These are phyloP conservation scores for Tragopan temminckii DNA, from an alignment of 2,797 vertebrate species.

Conservation along the genomic window DNA sequence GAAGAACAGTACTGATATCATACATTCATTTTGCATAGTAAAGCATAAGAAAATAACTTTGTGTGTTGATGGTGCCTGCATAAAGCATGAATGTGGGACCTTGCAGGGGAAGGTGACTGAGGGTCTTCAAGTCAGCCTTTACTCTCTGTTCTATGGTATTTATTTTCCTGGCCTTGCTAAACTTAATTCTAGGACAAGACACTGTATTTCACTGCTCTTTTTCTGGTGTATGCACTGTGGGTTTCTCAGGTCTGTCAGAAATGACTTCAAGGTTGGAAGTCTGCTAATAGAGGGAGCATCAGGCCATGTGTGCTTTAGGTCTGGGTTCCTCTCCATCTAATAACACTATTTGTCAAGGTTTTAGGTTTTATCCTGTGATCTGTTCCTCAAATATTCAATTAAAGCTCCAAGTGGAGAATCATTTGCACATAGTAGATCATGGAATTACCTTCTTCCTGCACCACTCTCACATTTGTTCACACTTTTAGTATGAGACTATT, in stretches of 20 bases:
- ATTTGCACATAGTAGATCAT: conserved; percentile 29
- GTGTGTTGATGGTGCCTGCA: background rate
- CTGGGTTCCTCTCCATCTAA: conserved; percentile 25
- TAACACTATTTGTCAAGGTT: conserved; percentile 69
- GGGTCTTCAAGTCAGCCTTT: background rate
- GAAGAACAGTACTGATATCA: background rate
- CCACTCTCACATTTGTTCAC: background rate
- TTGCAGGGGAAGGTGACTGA: background rate
- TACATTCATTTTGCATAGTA: background rate
- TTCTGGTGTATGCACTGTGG: conserved; percentile 24
- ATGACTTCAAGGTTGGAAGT: background rate
- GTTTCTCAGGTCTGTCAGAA: conserved; percentile 53
- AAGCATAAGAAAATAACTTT: background rate
- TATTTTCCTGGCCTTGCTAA: conserved; percentile 8
- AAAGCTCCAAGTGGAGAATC: conserved; percentile 53
- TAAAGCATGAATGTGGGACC: background rate
- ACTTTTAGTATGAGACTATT: conserved; percentile 5
- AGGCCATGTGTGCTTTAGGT: background rate
- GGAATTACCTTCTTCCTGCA: conserved; percentile 44
- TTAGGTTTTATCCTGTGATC: conserved; percentile 52
- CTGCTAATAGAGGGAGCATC: conserved; percentile 23
- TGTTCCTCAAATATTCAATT: conserved; percentile 60
- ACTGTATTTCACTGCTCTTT: background rate
- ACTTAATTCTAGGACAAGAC: background rate
- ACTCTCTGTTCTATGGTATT: background rate